Conservation (phyloP, 2,797 vertebrate genomes). For the Vipera ursinii region DNA sequence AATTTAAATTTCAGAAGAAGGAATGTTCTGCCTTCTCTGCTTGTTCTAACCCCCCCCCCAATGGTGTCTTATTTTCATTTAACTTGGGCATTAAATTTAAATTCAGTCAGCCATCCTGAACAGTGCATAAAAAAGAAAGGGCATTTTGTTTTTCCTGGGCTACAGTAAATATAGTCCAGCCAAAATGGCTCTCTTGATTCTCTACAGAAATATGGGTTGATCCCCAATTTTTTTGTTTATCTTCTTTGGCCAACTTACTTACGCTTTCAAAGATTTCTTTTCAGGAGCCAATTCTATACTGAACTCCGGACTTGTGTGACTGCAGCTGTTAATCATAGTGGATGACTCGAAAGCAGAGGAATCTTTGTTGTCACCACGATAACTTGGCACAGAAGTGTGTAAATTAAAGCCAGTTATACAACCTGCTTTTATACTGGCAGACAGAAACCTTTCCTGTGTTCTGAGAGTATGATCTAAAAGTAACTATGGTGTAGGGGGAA, state of each 20-base stretch:
- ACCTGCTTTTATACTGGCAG: not conserved
- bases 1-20: not conserved
- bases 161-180: not conserved
- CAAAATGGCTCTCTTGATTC: not conserved
- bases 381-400: not conserved
- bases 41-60: not conserved
- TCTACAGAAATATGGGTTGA: not conserved
- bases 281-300: not conserved
- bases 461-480: constrained; percentile 11
- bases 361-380: not conserved
- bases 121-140: not conserved
- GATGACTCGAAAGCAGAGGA: constrained; percentile 13
- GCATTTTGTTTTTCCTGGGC: not conserved
- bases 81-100: not conserved
- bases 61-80: not conserved
- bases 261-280: not conserved
- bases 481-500: not conserved
- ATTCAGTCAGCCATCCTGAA: not conserved
- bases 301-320: not conserved
- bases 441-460: not conserved
- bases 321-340: constrained; percentile 17
- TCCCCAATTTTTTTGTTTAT: not conserved
- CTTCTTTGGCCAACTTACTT: not conserved
- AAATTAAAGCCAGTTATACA: constrained; percentile 15
- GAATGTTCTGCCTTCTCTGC: not conserved